Evolutionary conservation across 2,113 vertebrate genomes (phyloP).

Genomic region (Helogale parvula): DNA sequence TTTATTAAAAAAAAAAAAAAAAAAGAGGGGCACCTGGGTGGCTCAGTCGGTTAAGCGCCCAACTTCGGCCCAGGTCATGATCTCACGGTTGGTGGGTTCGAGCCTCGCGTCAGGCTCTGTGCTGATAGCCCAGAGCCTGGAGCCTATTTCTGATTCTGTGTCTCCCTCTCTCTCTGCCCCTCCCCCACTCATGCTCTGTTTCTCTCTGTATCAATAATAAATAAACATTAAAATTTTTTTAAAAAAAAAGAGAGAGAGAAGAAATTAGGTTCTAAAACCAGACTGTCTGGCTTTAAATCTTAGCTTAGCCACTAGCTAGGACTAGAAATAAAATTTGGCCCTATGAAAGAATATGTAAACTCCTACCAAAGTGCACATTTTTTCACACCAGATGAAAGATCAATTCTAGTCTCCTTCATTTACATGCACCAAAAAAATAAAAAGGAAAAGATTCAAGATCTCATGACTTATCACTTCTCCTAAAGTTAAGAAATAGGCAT

Average conservation of each 20-base stretch:
- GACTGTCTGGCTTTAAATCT: slow-evolving; percentile 27
- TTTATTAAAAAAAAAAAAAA: neutral
- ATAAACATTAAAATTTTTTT: too few relatives aligned
- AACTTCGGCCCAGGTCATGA: too few relatives aligned
- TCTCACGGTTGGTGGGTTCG: too few relatives aligned
- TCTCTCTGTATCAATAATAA: too few relatives aligned
- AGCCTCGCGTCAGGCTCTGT: too few relatives aligned
- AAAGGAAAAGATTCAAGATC: slow-evolving; percentile 7
- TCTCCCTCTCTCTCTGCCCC: too few relatives aligned
- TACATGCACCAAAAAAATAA: neutral
- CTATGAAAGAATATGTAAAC: slow-evolving; percentile 23
- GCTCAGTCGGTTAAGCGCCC: too few relatives aligned
- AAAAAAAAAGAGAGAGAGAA: neutral
- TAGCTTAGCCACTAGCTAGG: slow-evolving; percentile 7
- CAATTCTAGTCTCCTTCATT: neutral
- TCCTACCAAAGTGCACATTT: slow-evolving; percentile 43
- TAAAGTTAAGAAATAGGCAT: slow-evolving; percentile 49
- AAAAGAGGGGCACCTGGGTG: neutral
- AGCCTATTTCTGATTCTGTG: too few relatives aligned
- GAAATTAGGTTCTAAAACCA: slow-evolving; percentile 30
- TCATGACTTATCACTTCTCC: slow-evolving; percentile 41
- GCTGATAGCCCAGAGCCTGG: too few relatives aligned
- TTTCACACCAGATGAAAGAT: slow-evolving; percentile 6
- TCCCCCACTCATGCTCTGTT: too few relatives aligned
- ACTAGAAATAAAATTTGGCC: slow-evolving; percentile 47